These are phyloP conservation scores for Stenotaenia linearis DNA, from an alignment of 2,888 invertebrate species.

Conservation along the genomic window DNA sequence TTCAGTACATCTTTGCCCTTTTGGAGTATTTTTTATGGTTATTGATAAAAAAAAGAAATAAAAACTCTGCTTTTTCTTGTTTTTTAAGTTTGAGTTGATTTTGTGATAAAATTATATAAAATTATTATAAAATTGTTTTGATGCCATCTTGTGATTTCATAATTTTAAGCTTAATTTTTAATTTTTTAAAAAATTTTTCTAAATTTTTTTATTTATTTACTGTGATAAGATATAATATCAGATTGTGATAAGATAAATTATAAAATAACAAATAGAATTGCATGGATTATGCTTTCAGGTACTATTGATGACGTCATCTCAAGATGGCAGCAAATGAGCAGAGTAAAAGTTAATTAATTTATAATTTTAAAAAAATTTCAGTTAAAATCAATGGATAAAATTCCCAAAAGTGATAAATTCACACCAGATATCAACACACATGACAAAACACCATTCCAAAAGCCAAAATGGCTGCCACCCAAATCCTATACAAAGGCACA, in stretches of 20 bases:
- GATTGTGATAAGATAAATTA: neutral
- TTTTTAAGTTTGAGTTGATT: neutral
- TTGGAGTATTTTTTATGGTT: conserved; percentile 8
- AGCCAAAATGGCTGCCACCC: conserved; percentile 10
- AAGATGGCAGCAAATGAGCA: neutral
- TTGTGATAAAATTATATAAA: neutral
- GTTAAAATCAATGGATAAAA: neutral
- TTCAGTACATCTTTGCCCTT: neutral
- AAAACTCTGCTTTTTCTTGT: neutral
- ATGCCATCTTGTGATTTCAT: neutral
- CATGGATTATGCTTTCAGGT: conserved; percentile 16
- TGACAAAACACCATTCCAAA: conserved; percentile 19
- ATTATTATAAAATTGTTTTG: neutral
- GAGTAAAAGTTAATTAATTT: neutral
- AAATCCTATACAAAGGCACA: conserved; percentile 26
- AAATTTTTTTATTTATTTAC: too few species aligned
- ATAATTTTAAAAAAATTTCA: neutral
- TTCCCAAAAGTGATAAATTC: conserved; percentile 19
- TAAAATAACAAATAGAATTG: neutral
- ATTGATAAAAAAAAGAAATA: neutral
- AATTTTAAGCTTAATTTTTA: too few species aligned
- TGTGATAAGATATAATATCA: too few species aligned
- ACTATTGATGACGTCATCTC: neutral
- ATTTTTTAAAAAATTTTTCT: too few species aligned
- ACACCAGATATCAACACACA: conserved; percentile 26